Percentiles rank a stretch among this genome's conserved stretches.
phyloP scores from a whole-genome alignment of 2,113 vertebrate species.

The Mirza zaza region DNA sequence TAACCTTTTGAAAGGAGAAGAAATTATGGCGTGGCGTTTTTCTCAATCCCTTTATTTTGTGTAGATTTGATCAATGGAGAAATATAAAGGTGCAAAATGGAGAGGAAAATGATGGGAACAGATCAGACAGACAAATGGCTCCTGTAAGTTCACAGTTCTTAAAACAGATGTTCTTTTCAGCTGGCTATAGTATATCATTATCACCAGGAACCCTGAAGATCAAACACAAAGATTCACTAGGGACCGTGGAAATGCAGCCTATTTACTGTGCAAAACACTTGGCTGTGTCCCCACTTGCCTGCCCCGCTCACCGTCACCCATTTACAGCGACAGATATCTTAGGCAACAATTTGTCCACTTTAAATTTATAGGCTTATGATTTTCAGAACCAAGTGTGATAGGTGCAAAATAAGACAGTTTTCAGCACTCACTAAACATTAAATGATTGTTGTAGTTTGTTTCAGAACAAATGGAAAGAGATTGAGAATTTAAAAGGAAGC shows the following conservation, averaged over 20 bases:
- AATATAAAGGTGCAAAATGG: slow-evolving; percentile 72
- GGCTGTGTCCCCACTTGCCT: not conserved
- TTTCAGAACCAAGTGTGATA: slow-evolving; percentile 20
- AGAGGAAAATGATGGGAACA: slow-evolving; percentile 68
- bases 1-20: slow-evolving; percentile 58
- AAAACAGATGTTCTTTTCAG: slow-evolving; percentile 84
- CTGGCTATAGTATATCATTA: slow-evolving; percentile 82
- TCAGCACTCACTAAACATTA: not conserved
- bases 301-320: not conserved
- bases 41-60: slow-evolving; percentile 77
- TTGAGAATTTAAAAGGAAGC: not conserved
- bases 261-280: slow-evolving; percentile 46
- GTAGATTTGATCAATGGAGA: slow-evolving; percentile 83
- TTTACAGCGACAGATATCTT: slow-evolving; percentile 38
- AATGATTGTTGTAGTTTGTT: not conserved
- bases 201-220: slow-evolving; percentile 80
- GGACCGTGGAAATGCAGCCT: slow-evolving; percentile 39
- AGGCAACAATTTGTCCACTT: not conserved
- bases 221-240: slow-evolving; percentile 73
- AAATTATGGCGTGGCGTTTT: slow-evolving; percentile 77
- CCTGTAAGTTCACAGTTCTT: slow-evolving; percentile 80
- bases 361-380: not conserved
- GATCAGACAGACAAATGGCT: slow-evolving; percentile 83
- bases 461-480: not conserved
- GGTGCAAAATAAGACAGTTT: not conserved